Percentiles rank a stretch among this genome's conserved stretches.
Conservation (phyloP, 2,888 invertebrate species). For the Sphaeridia pumilis region DNA sequence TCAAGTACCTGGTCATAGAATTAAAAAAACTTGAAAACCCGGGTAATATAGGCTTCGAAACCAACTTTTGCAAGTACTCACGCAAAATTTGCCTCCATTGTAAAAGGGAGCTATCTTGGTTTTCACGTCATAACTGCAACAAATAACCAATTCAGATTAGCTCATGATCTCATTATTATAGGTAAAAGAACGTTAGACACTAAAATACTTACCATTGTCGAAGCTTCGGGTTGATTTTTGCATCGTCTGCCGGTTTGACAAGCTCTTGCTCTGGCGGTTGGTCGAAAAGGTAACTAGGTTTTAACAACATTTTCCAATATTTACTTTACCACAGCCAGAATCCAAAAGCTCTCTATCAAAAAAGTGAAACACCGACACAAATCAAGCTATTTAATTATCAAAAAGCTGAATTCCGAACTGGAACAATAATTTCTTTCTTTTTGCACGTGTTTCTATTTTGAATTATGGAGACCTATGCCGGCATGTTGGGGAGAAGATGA, state of each 20-base stretch:
- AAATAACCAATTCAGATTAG: slow-evolving; percentile 1
- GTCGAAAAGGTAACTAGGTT: slow-evolving; percentile 10
- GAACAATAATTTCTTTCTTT: too few species aligned
- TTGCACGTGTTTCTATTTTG: too few species aligned
- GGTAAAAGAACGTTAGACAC: neutral
- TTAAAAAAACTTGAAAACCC: too few species aligned
- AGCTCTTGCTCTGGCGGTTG: neutral
- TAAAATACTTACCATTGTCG: slow-evolving; percentile 28
- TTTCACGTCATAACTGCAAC: slow-evolving; percentile 58
- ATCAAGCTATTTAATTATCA: too few species aligned
- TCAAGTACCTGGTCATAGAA: slow-evolving; percentile 28
- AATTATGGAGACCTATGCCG: too few species aligned
- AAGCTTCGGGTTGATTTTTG: slow-evolving; percentile 30
- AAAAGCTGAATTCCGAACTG: too few species aligned
- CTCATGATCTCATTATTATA: neutral
- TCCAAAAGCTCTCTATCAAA: too few species aligned
- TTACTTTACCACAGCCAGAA: too few species aligned
- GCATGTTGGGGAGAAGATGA: too few species aligned
- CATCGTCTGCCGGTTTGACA: slow-evolving; percentile 1
- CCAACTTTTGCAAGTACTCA: slow-evolving; percentile 35
- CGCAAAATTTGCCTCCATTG: slow-evolving; percentile 62
- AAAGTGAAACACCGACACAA: too few species aligned
- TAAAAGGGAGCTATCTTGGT: slow-evolving; percentile 65
- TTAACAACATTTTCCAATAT: slow-evolving; percentile 1
- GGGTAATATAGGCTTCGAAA: neutral